These are phyloP conservation scores for Tachina grossa DNA, from an alignment of 2,888 invertebrate species.

Conservation along the genomic window DNA sequence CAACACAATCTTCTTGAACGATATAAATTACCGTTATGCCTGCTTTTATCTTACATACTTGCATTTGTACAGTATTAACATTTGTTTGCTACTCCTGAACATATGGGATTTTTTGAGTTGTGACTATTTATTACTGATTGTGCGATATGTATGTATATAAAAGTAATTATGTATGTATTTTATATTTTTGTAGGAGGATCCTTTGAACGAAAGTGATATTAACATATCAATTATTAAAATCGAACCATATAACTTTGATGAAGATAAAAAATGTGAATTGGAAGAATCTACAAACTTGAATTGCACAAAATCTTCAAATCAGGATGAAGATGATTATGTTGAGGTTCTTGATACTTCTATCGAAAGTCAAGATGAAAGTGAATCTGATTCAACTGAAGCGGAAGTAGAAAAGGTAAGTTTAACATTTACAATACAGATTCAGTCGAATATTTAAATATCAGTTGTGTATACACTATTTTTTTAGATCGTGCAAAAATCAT, in stretches of 20 bases:
- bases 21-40: too few species aligned
- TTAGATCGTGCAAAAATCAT: constrained; percentile 32
- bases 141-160: not conserved
- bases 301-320: not conserved
- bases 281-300: not conserved
- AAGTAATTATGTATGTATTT: not conserved
- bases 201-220: constrained; percentile 41
- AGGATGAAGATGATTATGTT: constrained; percentile 21
- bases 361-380: constrained; percentile 28
- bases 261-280: not conserved
- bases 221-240: constrained; percentile 33
- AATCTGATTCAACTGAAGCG: constrained; percentile 10
- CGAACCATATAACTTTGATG: constrained; percentile 24
- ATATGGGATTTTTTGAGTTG: too few species aligned
- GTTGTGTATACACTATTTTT: not conserved
- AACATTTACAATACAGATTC: not conserved
- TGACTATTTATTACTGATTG: too few species aligned
- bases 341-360: constrained; percentile 16
- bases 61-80: too few species aligned
- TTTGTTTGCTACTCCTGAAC: too few species aligned
- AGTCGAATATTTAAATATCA: not conserved
- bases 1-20: too few species aligned
- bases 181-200: constrained; percentile 52
- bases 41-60: too few species aligned
- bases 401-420: constrained; percentile 31